Evolutionary conservation across 2,888 invertebrate genomes (phyloP), one percentile per base, ranked within the genome.

Genomic region (Drosophila multiciliata): DNA sequence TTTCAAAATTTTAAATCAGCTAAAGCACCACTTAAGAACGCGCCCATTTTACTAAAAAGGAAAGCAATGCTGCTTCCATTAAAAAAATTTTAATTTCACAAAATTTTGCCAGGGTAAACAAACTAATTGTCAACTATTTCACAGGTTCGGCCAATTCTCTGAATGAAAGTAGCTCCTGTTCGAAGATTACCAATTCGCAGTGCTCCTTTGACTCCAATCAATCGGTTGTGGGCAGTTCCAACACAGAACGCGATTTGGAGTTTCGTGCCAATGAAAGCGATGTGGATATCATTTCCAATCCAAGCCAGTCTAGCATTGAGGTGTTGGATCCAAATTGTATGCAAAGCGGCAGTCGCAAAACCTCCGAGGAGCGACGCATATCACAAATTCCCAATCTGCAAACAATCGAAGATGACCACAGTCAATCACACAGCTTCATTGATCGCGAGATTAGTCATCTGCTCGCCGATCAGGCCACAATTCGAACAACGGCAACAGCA

Each of bases 231-330:
- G 93, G 93, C 40, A 93, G 93, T 71, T 90, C 92, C n/a, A 90
- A 91, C 64, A 91, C 91, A 9, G 92, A 92, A 58, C 90, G 92
- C 15, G 91, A 92, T 59, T 70, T 90, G 45, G 91, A 91, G 66
- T 90, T 90, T 62, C 91, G 91, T 64, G 82, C 90, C 15, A 92
- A 92, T 72, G 95, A 95, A 82, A 96, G 96, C 91, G 96, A 96
- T 84, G 95, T 96, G 71, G 95, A 96, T 81, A 94, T 96, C 50
- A 93, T 96, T 32, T 96, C 95, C 72, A 96, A 96, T 92, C 96
- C 96, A 17, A 96, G 96, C 92, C 95, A 95, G 87, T 95, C 95
- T 81, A 96, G 96, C 86, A 95, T 96, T 65, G 95, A 95, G 92
- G 94, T 95, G 36, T 90, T 95, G 58, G 95, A 94, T 81, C 81